Conservation (phyloP, 2,113 vertebrate genomes). For the Malurus alboscapulatus region DNA sequence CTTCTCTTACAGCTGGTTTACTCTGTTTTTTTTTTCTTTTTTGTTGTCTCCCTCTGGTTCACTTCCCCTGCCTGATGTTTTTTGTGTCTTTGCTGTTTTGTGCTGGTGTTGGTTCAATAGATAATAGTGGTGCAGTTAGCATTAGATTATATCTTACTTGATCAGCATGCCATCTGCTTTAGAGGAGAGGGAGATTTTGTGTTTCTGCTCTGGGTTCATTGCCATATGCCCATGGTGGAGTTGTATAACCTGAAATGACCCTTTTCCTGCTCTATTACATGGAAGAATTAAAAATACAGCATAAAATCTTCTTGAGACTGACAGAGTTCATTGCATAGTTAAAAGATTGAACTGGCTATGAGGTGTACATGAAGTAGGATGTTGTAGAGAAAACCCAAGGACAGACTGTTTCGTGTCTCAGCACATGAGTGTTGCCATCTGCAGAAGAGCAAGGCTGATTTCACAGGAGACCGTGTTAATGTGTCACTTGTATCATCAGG, state of each 20-base stretch:
- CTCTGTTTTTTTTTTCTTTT: neutral
- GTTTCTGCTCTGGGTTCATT: neutral
- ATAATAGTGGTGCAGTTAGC: neutral
- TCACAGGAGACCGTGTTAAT: neutral
- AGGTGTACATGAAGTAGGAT: neutral
- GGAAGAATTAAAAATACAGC: neutral
- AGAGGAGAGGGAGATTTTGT: neutral
- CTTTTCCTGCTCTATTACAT: neutral
- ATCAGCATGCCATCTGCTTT: slow-evolving; percentile 15
- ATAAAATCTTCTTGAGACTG: neutral
- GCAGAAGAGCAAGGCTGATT: neutral
- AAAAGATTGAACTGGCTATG: neutral
- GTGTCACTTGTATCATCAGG: neutral
- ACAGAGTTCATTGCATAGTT: neutral
- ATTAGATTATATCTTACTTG: neutral
- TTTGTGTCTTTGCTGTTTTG: neutral
- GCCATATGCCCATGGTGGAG: neutral
- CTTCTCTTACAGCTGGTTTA: neutral
- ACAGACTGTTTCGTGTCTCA: neutral
- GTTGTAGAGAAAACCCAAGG: neutral
- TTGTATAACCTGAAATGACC: neutral
- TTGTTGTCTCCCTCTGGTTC: neutral
- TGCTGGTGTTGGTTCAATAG: neutral
- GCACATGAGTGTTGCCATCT: neutral
- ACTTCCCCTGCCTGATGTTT: neutral